Evolutionary conservation across 2,113 vertebrate genomes (phyloP).

Genomic region (Puffinus mauretanicus): DNA sequence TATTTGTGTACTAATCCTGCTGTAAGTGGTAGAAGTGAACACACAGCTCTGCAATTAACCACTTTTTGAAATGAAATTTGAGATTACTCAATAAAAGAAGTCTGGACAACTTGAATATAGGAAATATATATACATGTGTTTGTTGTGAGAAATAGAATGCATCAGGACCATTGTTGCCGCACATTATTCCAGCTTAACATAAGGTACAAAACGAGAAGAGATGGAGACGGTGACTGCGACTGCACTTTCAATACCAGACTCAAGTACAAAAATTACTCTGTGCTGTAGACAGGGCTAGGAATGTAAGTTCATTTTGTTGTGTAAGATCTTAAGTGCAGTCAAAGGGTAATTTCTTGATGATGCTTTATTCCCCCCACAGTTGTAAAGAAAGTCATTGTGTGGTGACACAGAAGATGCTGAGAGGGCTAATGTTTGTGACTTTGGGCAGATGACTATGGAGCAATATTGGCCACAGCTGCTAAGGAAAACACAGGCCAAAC

Average conservation of each 20-base stretch:
- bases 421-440: neutral
- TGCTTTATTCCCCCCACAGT: fast-evolving
- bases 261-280: neutral
- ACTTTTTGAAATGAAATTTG: neutral
- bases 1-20: neutral
- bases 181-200: neutral
- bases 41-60: neutral
- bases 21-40: neutral
- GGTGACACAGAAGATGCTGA: neutral
- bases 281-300: neutral
- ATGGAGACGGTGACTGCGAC: neutral
- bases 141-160: neutral
- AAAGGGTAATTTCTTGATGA: neutral
- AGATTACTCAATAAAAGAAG: neutral
- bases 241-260: neutral
- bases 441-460: neutral
- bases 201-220: neutral
- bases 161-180: neutral
- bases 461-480: neutral
- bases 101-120: neutral
- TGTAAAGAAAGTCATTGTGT: neutral
- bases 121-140: neutral
- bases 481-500: neutral
- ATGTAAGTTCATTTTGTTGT: neutral
- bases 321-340: neutral